Percentiles rank a stretch among this genome's conserved stretches.
Conservation (phyloP, 2,888 invertebrate genomes). For the Deroplatys truncata region DNA sequence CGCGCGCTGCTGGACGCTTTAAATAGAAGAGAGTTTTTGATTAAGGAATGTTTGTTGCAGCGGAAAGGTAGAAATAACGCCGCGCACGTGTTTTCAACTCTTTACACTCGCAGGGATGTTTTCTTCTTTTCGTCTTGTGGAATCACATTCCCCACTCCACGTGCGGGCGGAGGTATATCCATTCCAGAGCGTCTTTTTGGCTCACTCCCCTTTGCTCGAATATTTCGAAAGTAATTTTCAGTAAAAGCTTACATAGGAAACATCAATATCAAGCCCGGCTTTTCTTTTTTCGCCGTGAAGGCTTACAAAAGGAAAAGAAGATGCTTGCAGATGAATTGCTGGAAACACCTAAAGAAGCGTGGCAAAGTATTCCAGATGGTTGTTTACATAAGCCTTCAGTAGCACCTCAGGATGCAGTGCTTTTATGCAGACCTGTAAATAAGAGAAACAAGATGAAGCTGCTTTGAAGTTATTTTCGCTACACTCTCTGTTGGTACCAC, state of each 20-base stretch:
- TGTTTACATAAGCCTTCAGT: background rate
- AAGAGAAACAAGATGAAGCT: background rate
- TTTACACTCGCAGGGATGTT: background rate
- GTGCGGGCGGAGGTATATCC: background rate
- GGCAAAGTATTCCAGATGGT: background rate
- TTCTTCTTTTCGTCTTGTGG: background rate
- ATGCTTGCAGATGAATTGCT: background rate
- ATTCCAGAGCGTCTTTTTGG: background rate
- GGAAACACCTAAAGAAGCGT: background rate
- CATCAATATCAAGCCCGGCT: background rate
- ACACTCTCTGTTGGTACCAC: background rate
- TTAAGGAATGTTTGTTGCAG: conserved; percentile 12
- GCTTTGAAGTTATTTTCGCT: background rate
- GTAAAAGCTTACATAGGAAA: background rate
- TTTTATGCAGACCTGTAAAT: background rate
- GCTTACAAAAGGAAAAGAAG: background rate
- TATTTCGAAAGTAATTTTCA: background rate
- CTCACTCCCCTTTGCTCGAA: background rate
- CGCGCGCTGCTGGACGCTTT: background rate
- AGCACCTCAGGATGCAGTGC: background rate
- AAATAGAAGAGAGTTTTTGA: background rate
- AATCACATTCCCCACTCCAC: background rate
- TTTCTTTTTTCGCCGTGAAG: background rate
- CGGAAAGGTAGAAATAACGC: background rate
- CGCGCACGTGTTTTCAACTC: background rate